Evolutionary conservation across 1,140 invertebrate species (phyloP).

Genomic region (Ridgeia piscesae): DNA sequence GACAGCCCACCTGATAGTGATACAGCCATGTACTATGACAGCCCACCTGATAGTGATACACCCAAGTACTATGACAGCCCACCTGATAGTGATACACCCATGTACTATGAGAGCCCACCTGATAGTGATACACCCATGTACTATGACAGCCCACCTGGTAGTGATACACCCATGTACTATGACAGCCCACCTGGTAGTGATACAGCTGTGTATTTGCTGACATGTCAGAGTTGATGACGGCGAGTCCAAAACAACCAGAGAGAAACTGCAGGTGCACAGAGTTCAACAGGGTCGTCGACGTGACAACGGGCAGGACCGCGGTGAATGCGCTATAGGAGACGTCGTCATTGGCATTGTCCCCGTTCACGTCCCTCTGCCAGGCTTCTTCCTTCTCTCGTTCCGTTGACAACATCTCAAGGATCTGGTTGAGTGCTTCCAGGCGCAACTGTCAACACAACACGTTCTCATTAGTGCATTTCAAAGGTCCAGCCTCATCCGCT

Average conservation of each 20-base stretch:
- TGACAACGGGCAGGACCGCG: constrained; percentile 23
- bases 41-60: too few relatives aligned
- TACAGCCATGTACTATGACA: too few relatives aligned
- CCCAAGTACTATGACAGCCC: too few relatives aligned
- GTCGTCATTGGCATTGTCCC: constrained; percentile 17
- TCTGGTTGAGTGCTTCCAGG: constrained; percentile 60
- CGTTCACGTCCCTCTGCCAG: neutral
- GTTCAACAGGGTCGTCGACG: constrained; percentile 48
- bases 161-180: neutral
- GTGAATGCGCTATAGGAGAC: constrained; percentile 30
- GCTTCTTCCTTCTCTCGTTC: constrained; percentile 40
- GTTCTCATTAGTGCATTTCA: constrained; percentile 1
- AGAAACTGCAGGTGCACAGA: constrained; percentile 65
- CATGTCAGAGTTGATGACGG: constrained; percentile 47
- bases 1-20: too few relatives aligned
- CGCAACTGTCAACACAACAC: constrained; percentile 49
- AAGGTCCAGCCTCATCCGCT: neutral
- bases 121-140: too few relatives aligned
- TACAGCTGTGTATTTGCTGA: constrained; percentile 38
- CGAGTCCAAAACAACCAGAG: constrained; percentile 65
- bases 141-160: too few relatives aligned
- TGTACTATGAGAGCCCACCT: too few relatives aligned
- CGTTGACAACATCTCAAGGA: constrained; percentile 58
- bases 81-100: too few relatives aligned
- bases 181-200: constrained; percentile 48